Evolutionary conservation across 2,113 vertebrate genomes (phyloP).

Genomic region (Sus scrofa): T2T-Sscrofa CM000827.6:39525001-39525500

Average conservation of each 20-base stretch:
- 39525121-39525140: no score
- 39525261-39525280: neutral
- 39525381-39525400: neutral
- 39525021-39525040: neutral
- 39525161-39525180: no score
- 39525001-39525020: neutral
- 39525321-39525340: neutral
- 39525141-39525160: no score
- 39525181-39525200: neutral
- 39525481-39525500: neutral
- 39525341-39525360: neutral
- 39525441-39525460: conserved; percentile 6
- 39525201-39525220: neutral
- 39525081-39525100: neutral
- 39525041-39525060: neutral
- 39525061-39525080: neutral
- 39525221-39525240: neutral
- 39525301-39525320: neutral
- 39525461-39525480: neutral
- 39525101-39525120: no score
- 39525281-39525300: no score
- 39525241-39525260: neutral
- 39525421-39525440: neutral
- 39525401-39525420: neutral
- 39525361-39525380: neutral